Base-by-base conservation (phyloP, 2,797 vertebrate genomes). In the Onychomys leucogaster region DNA sequence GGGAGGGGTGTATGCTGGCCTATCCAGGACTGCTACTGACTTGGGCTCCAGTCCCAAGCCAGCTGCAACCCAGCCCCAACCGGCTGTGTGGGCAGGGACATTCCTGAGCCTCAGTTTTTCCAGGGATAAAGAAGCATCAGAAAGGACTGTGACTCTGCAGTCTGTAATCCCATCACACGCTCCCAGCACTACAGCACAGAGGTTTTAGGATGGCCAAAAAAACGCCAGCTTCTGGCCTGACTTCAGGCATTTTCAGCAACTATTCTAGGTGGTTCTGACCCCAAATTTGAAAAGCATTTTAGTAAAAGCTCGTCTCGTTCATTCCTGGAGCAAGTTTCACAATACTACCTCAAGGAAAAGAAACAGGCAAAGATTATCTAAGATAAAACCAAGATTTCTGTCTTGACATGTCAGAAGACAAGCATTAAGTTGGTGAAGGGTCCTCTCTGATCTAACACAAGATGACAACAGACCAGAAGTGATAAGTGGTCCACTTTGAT, bases 401-500 rank as follows among this genome's bases (percentile, higher is more conserved):
- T 61, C 73, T 84, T 8, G 37, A 52, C 41, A 93, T 69, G 77
- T 80, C 95, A 91, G 86, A 73, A 92, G 91, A 67, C 25, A 92
- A 61, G 71, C 67, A 83, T 61, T 63, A 80, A 95, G 81, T 84
- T 61, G 91, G 77, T 17, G 25, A 87, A 41, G 41, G 11, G 27
- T 91, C 77, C 75, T 89, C 73, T 75, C 32, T 57, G 67, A 77
- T n/a, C 63, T 76, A 63, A 49, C 11, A 1, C 77, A 83, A 81
- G 43, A 71, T 82, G 85, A 94, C 92, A 94, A 94, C 83, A 92
- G 67, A 82, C 78, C 82, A 84, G 67, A 93, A 95, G 52, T 75
- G 85, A 91, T 94, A 86, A 89, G 78, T 75, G 93, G 71, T 89
- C 23, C 57, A 41, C 96, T 96, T 97, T 97, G 96, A 97, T 95